Percentiles rank a stretch among this genome's conserved stretches.
Evolutionary conservation across 1,140 invertebrate species (phyloP).

Genomic region (Melanaphis sacchari): DNA sequence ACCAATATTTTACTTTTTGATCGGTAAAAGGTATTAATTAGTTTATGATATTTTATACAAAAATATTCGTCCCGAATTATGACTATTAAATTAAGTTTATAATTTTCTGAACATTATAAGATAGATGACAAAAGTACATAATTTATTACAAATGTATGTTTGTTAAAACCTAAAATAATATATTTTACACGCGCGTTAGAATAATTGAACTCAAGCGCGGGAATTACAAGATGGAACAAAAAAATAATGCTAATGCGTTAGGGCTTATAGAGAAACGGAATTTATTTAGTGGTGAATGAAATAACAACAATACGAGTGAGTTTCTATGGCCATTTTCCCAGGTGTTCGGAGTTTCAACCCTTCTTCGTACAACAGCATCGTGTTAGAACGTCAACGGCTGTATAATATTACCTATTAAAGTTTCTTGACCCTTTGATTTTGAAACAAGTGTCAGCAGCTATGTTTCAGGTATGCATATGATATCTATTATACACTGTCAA

Average conservation of each 20-base stretch:
- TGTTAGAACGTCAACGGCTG: not conserved
- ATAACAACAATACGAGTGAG: not conserved
- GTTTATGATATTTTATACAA: not conserved
- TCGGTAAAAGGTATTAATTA: not conserved
- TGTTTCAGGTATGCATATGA: not conserved
- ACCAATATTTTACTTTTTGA: not conserved
- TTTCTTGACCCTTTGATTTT: constrained; percentile 22
- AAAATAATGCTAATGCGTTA: not conserved
- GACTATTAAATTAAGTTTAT: not conserved
- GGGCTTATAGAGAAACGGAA: not conserved
- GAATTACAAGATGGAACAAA: not conserved
- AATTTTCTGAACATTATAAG: not conserved
- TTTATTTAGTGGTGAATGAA: not conserved
- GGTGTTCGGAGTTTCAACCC: not conserved
- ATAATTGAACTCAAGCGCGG: not conserved
- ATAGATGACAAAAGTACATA: not conserved
- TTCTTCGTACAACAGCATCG: not conserved
- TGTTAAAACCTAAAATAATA: not conserved
- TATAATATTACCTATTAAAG: not conserved
- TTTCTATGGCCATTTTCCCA: not conserved
- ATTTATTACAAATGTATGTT: not conserved
- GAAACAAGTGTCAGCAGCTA: not conserved
- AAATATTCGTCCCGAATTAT: not conserved
- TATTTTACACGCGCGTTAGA: not conserved
- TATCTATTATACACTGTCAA: not conserved